Evolutionary conservation across 2,113 vertebrate genomes (phyloP).

Genomic region (Philantomba maxwellii): DNA sequence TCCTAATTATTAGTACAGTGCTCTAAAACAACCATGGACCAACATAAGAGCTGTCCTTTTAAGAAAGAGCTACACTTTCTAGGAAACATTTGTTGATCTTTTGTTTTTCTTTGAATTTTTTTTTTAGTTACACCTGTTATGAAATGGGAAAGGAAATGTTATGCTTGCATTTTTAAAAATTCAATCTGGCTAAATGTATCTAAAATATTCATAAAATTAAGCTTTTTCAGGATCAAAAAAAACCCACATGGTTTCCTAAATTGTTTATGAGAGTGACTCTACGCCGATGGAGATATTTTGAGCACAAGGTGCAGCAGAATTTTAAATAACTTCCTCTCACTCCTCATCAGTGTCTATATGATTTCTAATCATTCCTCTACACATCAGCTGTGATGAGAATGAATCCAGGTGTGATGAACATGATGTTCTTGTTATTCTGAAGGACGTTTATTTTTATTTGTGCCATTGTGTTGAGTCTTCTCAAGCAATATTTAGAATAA

Average conservation of each 20-base stretch:
- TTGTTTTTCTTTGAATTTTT: not conserved
- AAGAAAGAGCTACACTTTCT: slow-evolving; percentile 16
- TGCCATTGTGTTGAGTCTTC: slow-evolving; percentile 13
- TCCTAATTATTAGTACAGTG: not conserved
- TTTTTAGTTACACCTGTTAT: slow-evolving; percentile 48
- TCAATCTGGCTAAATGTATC: slow-evolving; percentile 41
- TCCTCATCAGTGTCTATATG: slow-evolving; percentile 57
- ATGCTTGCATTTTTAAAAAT: slow-evolving; percentile 29
- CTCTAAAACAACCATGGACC: not conserved
- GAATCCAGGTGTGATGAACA: slow-evolving; percentile 57
- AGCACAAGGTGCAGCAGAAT: slow-evolving; percentile 52
- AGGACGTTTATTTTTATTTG: slow-evolving; percentile 60
- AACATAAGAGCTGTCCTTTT: not conserved
- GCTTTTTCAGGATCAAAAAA: slow-evolving; percentile 50
- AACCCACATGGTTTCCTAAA: slow-evolving; percentile 28
- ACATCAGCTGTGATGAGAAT: slow-evolving; percentile 51
- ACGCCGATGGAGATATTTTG: slow-evolving; percentile 44
- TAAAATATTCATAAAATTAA: slow-evolving; percentile 70
- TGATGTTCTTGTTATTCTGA: slow-evolving; percentile 36
- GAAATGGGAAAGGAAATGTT: slow-evolving; percentile 43
- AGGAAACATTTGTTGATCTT: slow-evolving; percentile 27
- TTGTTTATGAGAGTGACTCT: slow-evolving; percentile 45
- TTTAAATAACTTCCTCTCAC: slow-evolving; percentile 64
- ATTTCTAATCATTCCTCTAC: slow-evolving; percentile 56
- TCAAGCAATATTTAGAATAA: slow-evolving; percentile 33